Conservation (phyloP, 2,113 vertebrate species). For the Varanus salvator region DNA sequence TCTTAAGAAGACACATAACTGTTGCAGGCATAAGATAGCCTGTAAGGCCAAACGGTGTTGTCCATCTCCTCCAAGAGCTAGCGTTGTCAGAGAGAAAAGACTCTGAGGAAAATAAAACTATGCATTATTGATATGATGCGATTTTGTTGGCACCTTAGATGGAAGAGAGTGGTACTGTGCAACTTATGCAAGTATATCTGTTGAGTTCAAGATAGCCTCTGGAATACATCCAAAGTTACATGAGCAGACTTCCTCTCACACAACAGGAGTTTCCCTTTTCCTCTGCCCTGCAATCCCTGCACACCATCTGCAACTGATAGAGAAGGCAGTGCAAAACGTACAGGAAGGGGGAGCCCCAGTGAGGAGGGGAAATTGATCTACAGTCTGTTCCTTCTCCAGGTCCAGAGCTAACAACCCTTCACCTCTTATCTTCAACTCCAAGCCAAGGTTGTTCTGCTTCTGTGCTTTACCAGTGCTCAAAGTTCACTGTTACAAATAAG, state of each 20-base stretch:
- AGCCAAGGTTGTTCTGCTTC: neutral
- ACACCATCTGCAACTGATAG: no score
- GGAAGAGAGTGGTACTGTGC: neutral
- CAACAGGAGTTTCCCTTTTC: no score
- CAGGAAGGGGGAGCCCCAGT: no score
- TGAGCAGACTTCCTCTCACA: no score
- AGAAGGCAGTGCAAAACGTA: no score
- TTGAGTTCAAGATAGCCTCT: neutral
- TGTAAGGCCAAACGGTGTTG: conserved; percentile 82
- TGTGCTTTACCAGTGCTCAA: no score
- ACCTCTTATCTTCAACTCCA: neutral
- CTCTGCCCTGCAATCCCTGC: no score
- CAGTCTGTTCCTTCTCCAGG: no score
- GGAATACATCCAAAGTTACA: no score
- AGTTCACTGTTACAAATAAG: no score
- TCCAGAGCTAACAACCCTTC: neutral
- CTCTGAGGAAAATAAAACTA: conserved; percentile 76
- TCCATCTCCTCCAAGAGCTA: conserved; percentile 83
- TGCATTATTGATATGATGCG: neutral
- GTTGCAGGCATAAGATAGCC: conserved; percentile 86
- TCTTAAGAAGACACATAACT: conserved; percentile 86
- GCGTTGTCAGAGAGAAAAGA: conserved; percentile 86
- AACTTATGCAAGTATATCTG: no score
- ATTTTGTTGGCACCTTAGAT: neutral
- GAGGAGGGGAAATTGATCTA: no score